Evolutionary conservation across 1,140 invertebrate species (phyloP).

Genomic region (Agraylea sexmaculata): DNA sequence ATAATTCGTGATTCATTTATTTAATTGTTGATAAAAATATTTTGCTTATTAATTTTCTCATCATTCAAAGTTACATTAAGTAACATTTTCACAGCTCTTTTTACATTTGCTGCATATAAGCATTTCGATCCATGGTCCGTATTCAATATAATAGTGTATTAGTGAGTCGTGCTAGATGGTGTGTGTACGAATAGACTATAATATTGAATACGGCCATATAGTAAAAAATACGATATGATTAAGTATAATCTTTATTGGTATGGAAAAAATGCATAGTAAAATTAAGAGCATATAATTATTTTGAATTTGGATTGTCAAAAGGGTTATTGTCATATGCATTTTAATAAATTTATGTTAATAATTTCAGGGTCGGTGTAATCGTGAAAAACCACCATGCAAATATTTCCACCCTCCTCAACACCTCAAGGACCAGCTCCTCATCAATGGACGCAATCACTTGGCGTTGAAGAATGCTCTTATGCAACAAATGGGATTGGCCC

Average conservation of each 20-base stretch:
- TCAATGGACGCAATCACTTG: slow-evolving; percentile 98
- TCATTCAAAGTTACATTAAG: too few relatives aligned
- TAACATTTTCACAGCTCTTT: too few relatives aligned
- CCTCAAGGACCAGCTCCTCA: slow-evolving; percentile 97
- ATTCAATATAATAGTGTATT: too few relatives aligned
- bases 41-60: too few relatives aligned
- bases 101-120: too few relatives aligned
- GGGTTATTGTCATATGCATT: background rate
- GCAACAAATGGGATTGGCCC: slow-evolving; percentile 88
- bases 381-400: slow-evolving; percentile 99
- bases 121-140: too few relatives aligned
- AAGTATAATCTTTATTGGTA: background rate
- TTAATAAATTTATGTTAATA: slow-evolving; percentile 20
- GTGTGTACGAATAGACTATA: too few relatives aligned
- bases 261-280: background rate
- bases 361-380: slow-evolving; percentile 95
- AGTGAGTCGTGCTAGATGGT: too few relatives aligned
- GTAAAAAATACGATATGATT: too few relatives aligned
- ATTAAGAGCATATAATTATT: background rate
- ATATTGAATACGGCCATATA: too few relatives aligned
- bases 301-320: background rate
- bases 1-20: too few relatives aligned
- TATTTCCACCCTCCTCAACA: slow-evolving; percentile 99
- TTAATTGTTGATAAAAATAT: too few relatives aligned
- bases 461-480: slow-evolving; percentile 93